Evolutionary conservation across 2,113 vertebrate genomes (phyloP).

Genomic region (Myocastor coypus): DNA sequence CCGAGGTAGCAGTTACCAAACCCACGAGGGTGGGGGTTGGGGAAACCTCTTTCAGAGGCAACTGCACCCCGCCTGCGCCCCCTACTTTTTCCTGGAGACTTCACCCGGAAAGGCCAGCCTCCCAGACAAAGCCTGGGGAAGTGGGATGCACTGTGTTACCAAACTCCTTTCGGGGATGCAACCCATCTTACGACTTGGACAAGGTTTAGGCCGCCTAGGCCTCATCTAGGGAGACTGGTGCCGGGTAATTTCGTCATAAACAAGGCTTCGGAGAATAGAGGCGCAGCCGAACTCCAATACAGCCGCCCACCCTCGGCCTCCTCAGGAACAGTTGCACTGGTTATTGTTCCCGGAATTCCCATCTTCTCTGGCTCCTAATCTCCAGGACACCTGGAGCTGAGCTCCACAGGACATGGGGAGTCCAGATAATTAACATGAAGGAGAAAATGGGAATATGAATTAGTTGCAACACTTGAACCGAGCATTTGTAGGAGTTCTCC

Average conservation of each 20-base stretch:
- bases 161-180: neutral
- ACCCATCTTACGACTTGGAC: neutral
- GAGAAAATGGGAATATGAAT: slow-evolving; percentile 82
- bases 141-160: neutral
- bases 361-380: slow-evolving; percentile 68
- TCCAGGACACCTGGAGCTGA: slow-evolving; percentile 77
- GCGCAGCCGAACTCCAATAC: neutral
- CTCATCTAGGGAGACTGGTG: neutral
- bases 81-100: neutral
- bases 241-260: slow-evolving; percentile 73
- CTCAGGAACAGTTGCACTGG: slow-evolving; percentile 44
- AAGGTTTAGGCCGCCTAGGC: neutral
- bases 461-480: slow-evolving; percentile 72
- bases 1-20: neutral
- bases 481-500: slow-evolving; percentile 49
- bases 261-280: slow-evolving; percentile 42
- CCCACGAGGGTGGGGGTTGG: neutral
- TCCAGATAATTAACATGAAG: slow-evolving; percentile 81
- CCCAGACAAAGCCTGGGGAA: neutral
- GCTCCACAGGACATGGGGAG: slow-evolving; percentile 69
- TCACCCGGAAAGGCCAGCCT: slow-evolving; percentile 7
- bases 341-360: slow-evolving; percentile 49
- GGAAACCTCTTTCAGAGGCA: neutral
- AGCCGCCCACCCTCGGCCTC: neutral
- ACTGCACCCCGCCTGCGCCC: neutral